Conservation (phyloP, 2,113 vertebrate species). For the Hemiprocne comata region DNA sequence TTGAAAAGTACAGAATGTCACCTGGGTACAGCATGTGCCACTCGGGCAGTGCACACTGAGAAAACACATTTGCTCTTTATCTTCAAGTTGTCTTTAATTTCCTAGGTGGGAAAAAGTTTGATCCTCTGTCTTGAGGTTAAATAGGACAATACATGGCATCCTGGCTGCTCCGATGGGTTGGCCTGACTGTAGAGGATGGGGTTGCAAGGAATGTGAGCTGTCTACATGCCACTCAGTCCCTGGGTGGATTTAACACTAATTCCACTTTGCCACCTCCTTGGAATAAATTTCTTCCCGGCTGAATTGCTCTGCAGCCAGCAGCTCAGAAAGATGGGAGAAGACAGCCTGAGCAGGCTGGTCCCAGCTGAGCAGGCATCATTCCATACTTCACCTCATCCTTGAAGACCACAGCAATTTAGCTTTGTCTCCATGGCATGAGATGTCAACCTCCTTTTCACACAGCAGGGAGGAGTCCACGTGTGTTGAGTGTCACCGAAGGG, state of each 20-base stretch:
- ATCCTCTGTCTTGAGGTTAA: not conserved
- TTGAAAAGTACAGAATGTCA: not conserved
- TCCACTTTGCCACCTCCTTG: not conserved
- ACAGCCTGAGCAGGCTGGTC: not conserved
- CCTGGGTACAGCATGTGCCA: accelerated
- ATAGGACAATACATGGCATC: not conserved
- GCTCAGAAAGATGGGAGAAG: not conserved
- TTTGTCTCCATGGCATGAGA: accelerated
- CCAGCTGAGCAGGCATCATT: not conserved
- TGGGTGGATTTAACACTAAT: constrained; percentile 6
- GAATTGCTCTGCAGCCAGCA: not conserved
- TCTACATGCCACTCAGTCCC: not conserved
- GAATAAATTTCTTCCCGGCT: not conserved
- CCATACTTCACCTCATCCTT: accelerated
- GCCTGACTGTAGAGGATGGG: not conserved
- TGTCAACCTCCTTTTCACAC: not conserved
- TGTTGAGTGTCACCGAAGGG: not conserved
- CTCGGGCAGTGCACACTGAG: not conserved
- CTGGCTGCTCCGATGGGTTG: not conserved
- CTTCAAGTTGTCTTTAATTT: not conserved
- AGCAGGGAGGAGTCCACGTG: not conserved
- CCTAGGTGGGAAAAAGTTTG: not conserved
- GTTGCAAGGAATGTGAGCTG: constrained; percentile 1
- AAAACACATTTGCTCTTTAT: not conserved
- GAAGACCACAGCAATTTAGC: not conserved